Percentiles rank a stretch among this genome's conserved stretches.
phyloP scores from a whole-genome alignment of 1,140 invertebrate genomes.

The Bombus picipes region DNA sequence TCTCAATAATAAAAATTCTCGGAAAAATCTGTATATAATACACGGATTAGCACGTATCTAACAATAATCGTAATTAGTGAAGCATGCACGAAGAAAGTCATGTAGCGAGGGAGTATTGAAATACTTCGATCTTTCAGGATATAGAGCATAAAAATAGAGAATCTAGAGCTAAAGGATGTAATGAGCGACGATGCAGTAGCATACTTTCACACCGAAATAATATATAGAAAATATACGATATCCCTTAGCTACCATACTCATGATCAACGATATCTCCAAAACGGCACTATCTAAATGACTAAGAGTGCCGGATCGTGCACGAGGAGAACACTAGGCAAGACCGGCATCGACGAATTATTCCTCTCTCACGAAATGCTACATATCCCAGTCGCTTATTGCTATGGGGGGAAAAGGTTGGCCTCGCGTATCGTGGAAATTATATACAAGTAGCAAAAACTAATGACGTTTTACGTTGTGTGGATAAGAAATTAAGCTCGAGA shows the following conservation, averaged over 20 bases:
- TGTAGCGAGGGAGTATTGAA: conserved; percentile 6
- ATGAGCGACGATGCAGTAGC: conserved; percentile 26
- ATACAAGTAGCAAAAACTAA: background rate
- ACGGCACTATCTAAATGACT: background rate
- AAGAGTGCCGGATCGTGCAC: conserved; percentile 3
- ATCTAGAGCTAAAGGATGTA: conserved; percentile 48
- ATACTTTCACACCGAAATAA: conserved; percentile 46
- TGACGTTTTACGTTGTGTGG: background rate
- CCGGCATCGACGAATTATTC: conserved; percentile 58
- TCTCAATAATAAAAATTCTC: background rate
- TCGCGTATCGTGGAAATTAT: conserved; percentile 3
- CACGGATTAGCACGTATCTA: background rate
- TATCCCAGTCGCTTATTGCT: background rate
- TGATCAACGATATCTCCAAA: background rate
- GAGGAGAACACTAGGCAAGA: conserved; percentile 29
- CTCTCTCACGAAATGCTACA: conserved; percentile 27
- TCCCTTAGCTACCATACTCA: background rate
- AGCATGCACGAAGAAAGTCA: conserved; percentile 3
- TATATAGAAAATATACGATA: conserved; percentile 15
- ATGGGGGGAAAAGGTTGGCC: conserved; percentile 9
- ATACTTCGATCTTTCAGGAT: conserved; percentile 40
- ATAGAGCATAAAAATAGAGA: conserved; percentile 68
- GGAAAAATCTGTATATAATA: background rate
- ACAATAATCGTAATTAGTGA: background rate
- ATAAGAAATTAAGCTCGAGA: background rate